These are phyloP conservation scores for Cheilosia urbana DNA, from an alignment of 2,888 invertebrate genomes.

Conservation along the genomic window DNA sequence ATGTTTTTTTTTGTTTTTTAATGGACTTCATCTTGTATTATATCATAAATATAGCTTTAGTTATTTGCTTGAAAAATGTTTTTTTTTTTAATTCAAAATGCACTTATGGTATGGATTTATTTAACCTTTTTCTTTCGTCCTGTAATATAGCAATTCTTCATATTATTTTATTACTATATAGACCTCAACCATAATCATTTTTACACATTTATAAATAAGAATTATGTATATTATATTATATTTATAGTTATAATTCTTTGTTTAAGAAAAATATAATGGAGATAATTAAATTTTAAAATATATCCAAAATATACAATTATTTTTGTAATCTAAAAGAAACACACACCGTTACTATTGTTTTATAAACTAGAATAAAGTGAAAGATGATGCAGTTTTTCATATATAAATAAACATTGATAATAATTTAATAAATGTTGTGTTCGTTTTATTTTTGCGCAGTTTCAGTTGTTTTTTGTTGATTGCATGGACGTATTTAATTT, in stretches of 20 bases:
- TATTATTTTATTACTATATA: conserved; percentile 48
- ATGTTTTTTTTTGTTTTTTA: not conserved
- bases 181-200: conserved; percentile 3
- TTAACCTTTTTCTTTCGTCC: conserved; percentile 12
- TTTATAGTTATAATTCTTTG: conserved; percentile 7
- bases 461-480: conserved; percentile 6
- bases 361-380: conserved; percentile 18
- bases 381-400: conserved; percentile 41
- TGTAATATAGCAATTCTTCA: conserved; percentile 53
- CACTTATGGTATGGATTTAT: conserved; percentile 53
- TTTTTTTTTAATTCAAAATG: conserved; percentile 12
- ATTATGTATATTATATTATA: conserved; percentile 58
- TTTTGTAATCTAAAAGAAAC: conserved; percentile 61
- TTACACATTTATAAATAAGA: conserved; percentile 45
- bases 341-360: conserved; percentile 60
- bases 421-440: conserved; percentile 65
- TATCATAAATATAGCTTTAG: conserved; percentile 24
- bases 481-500: not conserved
- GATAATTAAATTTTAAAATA: conserved; percentile 1
- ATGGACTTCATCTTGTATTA: conserved; percentile 43
- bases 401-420: conserved; percentile 61
- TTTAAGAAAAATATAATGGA: not conserved
- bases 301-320: conserved; percentile 33
- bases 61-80: conserved; percentile 7
- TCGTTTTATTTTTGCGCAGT: conserved; percentile 54